Evolutionary conservation across 2,888 invertebrate species (phyloP), one percentile per base, ranked within the genome.

Genomic region (Phaonia tiefii): DNA sequence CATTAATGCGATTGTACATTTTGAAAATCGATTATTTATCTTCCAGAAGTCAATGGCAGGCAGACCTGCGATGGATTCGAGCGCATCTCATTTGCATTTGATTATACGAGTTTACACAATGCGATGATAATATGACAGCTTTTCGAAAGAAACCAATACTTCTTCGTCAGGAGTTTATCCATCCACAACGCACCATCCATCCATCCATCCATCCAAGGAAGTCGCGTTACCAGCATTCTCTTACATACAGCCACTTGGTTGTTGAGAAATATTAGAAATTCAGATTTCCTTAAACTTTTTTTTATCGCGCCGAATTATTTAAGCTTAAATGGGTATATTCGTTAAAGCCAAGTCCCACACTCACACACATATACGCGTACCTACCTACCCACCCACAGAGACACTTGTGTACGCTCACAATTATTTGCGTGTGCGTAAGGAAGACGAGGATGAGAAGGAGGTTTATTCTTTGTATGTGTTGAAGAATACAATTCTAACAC

Each of bases 61-160:
- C 26, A 2, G 31, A 58, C 31, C 31, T n/a, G 13, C 67, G 72
- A 72, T 46, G 31, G 56, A 75, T 73, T 49, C 22, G 42, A 58
- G 39, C 46, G 66, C 72, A 73, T 69, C 46, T 69, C 58, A 80
- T 76, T 80, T 76, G 56, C 75, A 75, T 76, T 69, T 69, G 46
- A 76, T 76, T 75, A 72, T 44, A 15, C 44, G 63, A 20, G 42
- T 20, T 42, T 42, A 37, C 31, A 31, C 31, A 31, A 31, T 63
- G 13, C 46, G 67, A 20, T 44, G 17, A 31, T 42, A 39, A 63
- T 63, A 42, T 42, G 42, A 3, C 63, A 22, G 63, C 42, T n/a
- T 66, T 15, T 65, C 37, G 15, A 11, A 65, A 0, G n/a, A 26
- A 46, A 56, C 56, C 54, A 69, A 69, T 69, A 69, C 22, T 20